A percentile compares a stretch with the other conserved stretches of the same genome.
Conservation (phyloP, 92 coral and sea anemone genomes). For the Palythoa caribaeorum region DNA sequence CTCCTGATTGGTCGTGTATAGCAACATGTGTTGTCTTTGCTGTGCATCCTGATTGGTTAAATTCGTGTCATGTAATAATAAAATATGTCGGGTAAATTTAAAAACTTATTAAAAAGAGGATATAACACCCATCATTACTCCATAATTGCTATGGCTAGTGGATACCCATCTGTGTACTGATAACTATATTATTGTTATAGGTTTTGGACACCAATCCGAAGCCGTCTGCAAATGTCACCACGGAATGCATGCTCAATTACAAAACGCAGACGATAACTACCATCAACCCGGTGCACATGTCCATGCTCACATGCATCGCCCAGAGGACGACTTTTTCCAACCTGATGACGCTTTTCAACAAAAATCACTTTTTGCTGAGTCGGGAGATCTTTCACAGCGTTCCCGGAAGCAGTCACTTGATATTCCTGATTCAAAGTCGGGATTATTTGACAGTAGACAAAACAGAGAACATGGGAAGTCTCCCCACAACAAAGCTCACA, state of each 20-base stretch:
- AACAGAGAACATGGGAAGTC: slow-evolving; percentile 5
- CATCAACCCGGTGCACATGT: slow-evolving; percentile 46
- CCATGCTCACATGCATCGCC: slow-evolving; percentile 37
- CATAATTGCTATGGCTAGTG: too few relatives aligned
- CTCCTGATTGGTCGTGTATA: too few relatives aligned
- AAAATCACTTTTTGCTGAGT: not conserved
- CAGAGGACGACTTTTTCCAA: slow-evolving; percentile 41
- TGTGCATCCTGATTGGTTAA: too few relatives aligned
- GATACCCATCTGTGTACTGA: not conserved
- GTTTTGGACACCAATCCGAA: slow-evolving; percentile 32
- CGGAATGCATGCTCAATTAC: slow-evolving; percentile 34
- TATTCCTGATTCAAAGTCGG: not conserved
- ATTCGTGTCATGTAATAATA: too few relatives aligned
- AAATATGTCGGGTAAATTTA: too few relatives aligned
- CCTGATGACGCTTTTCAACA: slow-evolving; percentile 34
- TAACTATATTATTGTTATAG: not conserved
- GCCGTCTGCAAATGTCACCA: slow-evolving; percentile 62
- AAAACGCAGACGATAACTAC: slow-evolving; percentile 33
- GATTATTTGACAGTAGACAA: not conserved
- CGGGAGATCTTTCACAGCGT: not conserved
- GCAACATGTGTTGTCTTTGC: too few relatives aligned
- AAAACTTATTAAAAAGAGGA: too few relatives aligned
- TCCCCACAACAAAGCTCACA: slow-evolving; percentile 9
- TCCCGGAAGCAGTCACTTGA: not conserved
- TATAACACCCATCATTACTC: too few relatives aligned